Percentiles rank a stretch among this genome's conserved stretches.
phyloP scores from a whole-genome alignment of 2,888 invertebrate genomes.

The Leucophenga montana region DNA sequence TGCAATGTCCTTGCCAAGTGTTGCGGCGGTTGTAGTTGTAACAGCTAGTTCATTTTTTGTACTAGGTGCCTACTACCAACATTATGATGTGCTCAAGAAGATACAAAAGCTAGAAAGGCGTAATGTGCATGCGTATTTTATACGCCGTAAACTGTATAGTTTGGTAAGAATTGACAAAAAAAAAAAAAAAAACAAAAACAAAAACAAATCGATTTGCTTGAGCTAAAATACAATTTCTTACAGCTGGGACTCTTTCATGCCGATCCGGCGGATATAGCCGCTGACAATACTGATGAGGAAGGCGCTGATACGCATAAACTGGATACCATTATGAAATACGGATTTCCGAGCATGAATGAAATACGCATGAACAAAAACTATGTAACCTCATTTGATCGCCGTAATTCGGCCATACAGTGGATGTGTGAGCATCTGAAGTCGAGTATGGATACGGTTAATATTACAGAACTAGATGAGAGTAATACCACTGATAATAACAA shows the following conservation, averaged over 20 bases:
- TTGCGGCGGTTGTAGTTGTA: slow-evolving; percentile 51
- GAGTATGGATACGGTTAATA: not conserved
- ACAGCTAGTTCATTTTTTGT: slow-evolving; percentile 61
- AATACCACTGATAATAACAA: not conserved
- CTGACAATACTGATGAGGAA: slow-evolving; percentile 11
- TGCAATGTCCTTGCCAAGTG: slow-evolving; percentile 40
- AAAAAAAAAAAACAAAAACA: too few relatives aligned
- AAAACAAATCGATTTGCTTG: too few relatives aligned
- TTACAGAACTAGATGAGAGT: not conserved
- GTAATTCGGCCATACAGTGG: slow-evolving; percentile 55
- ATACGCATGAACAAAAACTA: slow-evolving; percentile 41
- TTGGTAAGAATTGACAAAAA: slow-evolving; percentile 40
- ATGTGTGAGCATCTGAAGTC: slow-evolving; percentile 52
- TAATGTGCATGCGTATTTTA: slow-evolving; percentile 58
- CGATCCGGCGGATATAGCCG: not conserved
- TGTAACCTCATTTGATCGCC: slow-evolving; percentile 58
- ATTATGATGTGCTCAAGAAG: slow-evolving; percentile 52
- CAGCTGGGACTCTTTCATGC: slow-evolving; percentile 49
- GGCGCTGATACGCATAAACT: slow-evolving; percentile 39
- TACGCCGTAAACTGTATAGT: slow-evolving; percentile 52
- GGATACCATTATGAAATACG: slow-evolving; percentile 55
- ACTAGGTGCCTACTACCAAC: slow-evolving; percentile 60
- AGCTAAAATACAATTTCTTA: slow-evolving; percentile 1
- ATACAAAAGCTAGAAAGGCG: slow-evolving; percentile 49
- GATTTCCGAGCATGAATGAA: slow-evolving; percentile 60